These are phyloP conservation scores for Xiphydria camelus DNA, from an alignment of 2,888 invertebrate species.

Conservation along the genomic window DNA sequence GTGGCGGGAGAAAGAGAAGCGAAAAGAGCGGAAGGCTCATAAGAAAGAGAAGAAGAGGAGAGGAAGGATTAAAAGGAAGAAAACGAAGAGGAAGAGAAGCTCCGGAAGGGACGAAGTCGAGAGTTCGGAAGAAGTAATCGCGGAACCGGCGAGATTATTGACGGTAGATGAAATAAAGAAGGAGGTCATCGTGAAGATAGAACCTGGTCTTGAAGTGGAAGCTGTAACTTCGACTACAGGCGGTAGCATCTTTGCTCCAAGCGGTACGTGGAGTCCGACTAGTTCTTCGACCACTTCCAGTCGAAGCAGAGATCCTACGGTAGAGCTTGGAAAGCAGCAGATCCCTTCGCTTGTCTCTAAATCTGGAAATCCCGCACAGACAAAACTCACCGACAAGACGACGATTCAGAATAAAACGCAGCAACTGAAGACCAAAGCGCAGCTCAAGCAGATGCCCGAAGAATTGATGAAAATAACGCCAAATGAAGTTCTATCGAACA, in stretches of 20 bases:
- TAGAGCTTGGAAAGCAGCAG: slow-evolving; percentile 1
- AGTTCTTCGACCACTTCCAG: too few species aligned
- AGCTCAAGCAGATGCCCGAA: slow-evolving; percentile 43
- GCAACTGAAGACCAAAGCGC: slow-evolving; percentile 40
- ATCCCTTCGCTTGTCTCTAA: background rate
- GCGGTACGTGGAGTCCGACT: slow-evolving; percentile 11
- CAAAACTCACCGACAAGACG: background rate
- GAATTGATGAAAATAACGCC: too few species aligned
- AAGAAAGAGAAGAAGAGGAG: slow-evolving; percentile 26
- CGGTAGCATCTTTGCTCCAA: background rate
- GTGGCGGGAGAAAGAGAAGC: slow-evolving; percentile 39
- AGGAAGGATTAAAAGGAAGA: slow-evolving; percentile 30
- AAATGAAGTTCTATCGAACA: too few species aligned
- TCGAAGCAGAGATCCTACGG: too few species aligned
- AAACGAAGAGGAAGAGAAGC: slow-evolving; percentile 13
- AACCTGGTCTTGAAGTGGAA: slow-evolving; percentile 15
- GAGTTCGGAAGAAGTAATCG: slow-evolving; percentile 9
- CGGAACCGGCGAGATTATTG: slow-evolving; percentile 24
- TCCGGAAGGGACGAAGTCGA: slow-evolving; percentile 16
- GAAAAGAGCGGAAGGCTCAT: slow-evolving; percentile 27
- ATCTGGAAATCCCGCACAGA: background rate
- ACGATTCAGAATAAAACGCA: slow-evolving; percentile 6
- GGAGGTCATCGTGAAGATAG: slow-evolving; percentile 28
- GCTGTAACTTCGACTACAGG: background rate
- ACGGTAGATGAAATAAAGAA: slow-evolving; percentile 43